Evolutionary conservation across 2,888 invertebrate species (phyloP), one percentile per base, ranked within the genome.

Genomic region (Apamea anceps): DNA sequence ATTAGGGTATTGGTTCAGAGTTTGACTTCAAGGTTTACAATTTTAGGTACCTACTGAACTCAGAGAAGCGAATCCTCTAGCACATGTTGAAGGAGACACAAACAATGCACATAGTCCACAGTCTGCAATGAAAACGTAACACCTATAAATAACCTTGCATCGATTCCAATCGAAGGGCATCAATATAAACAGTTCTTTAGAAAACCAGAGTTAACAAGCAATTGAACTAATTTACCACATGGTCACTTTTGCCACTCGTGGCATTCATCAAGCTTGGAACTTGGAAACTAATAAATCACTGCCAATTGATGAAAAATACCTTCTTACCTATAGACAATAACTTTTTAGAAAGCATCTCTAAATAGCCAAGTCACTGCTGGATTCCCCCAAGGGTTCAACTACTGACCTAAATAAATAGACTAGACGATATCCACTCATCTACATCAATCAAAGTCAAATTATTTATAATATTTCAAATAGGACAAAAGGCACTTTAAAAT

Each of bases 211-310:
- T 75, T 73, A 85, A 86, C 66, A 45, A 71, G 48, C 79, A 86
- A 82, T 85, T 85, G 83, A 85, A 79, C 79, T 62, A 68, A 62
- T 68, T 85, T n/a, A 42, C 51, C 51, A 75, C 32, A 71, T 48
- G 32, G 0, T 57, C n/a, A 63, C 25, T 25, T 25, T 45, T 45
- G 45, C 45, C 45, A 13, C 13, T 77, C 21, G 45, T 54, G 45
- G 18, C 32, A 15, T 60, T 45, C 8, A 73, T 45, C n/a, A 70
- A 72, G 28, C 48, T 76, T 77, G n/a, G 15, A 45, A 51, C 51
- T 77, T 80, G 32, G 13, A 62, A 60, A 74, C 21, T 18, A 62
- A 54, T 62, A 32, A 66, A 62, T 77, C 6, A 32, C 25, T 32
- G 48, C 15, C 45, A 72, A 68, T 75, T 57, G 57, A 80, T 37